A percentile compares a stretch with the other conserved stretches of the same genome.
Conservation (phyloP, 2,888 invertebrate genomes). For the Zaprionus obscuricornis region DNA sequence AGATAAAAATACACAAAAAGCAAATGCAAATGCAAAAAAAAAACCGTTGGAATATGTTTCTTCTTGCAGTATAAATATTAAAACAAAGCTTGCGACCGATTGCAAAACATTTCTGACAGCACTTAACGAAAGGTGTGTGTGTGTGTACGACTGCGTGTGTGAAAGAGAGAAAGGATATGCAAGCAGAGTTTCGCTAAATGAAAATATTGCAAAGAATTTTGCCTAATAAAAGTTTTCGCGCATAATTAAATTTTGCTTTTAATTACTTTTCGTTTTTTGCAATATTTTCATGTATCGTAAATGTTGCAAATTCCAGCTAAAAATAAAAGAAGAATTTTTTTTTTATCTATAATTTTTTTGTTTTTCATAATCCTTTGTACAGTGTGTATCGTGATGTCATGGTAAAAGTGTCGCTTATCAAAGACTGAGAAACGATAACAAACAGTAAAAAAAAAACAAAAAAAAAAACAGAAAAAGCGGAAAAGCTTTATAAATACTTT, state of each 20-base stretch:
- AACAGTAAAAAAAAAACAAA: slow-evolving; percentile 8
- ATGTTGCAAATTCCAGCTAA: no score
- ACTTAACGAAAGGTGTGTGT: slow-evolving; percentile 59
- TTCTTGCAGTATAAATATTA: slow-evolving; percentile 42
- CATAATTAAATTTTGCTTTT: no score
- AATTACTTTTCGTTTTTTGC: no score
- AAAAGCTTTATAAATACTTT: slow-evolving; percentile 45
- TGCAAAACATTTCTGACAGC: slow-evolving; percentile 42
- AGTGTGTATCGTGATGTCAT: slow-evolving; percentile 58
- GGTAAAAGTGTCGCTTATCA: slow-evolving; percentile 52
- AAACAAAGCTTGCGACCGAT: slow-evolving; percentile 35
- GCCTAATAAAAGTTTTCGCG: neutral
- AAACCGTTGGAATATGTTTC: slow-evolving; percentile 42
- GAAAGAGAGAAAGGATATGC: slow-evolving; percentile 23
- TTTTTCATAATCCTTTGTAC: slow-evolving; percentile 11
- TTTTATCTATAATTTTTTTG: neutral
- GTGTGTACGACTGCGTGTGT: slow-evolving; percentile 9
- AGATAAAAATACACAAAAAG: slow-evolving; percentile 62
- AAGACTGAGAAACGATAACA: slow-evolving; percentile 39
- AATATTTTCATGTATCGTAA: slow-evolving; percentile 14
- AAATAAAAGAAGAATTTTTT: neutral
- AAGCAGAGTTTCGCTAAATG: neutral
- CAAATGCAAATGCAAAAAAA: no score
- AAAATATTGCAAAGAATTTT: slow-evolving; percentile 38
- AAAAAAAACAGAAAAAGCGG: slow-evolving; percentile 12